Percentiles rank a stretch among this genome's conserved stretches.
phyloP scores from a whole-genome alignment of 2,797 vertebrate genomes.

The Rhinogobio ventralis region DNA sequence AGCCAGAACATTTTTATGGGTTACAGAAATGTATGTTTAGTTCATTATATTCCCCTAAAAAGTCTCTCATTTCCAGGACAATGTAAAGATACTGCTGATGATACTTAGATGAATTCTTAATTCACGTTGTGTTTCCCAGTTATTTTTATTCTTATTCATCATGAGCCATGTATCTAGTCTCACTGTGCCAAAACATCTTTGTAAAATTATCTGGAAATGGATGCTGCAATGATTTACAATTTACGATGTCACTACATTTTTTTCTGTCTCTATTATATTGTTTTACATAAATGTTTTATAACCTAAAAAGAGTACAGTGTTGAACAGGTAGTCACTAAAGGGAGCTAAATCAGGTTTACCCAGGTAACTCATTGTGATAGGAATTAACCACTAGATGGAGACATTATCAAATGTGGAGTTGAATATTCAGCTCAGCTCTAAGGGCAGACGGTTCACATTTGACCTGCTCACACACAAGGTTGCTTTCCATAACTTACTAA shows the following conservation, averaged over 20 bases:
- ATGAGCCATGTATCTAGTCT: background rate
- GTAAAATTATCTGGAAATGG: background rate
- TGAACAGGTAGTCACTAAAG: background rate
- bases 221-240: background rate
- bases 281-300: background rate
- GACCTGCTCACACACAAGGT: background rate
- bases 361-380: background rate
- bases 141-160: background rate
- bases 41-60: background rate
- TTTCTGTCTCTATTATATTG: background rate
- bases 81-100: background rate
- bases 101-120: background rate
- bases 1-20: background rate
- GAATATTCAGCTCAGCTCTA: background rate
- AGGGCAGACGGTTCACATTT: slow-evolving; percentile 2
- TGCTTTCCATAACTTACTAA: background rate
- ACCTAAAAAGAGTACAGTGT: background rate
- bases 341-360: background rate
- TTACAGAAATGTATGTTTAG: background rate
- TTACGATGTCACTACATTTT: background rate
- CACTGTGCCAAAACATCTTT: background rate
- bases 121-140: background rate
- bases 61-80: background rate
- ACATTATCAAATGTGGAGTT: background rate
- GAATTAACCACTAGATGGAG: slow-evolving; percentile 27